These are phyloP conservation scores for Myzus persicae DNA, from an alignment of 1,140 invertebrate genomes.

Conservation along the genomic window DNA sequence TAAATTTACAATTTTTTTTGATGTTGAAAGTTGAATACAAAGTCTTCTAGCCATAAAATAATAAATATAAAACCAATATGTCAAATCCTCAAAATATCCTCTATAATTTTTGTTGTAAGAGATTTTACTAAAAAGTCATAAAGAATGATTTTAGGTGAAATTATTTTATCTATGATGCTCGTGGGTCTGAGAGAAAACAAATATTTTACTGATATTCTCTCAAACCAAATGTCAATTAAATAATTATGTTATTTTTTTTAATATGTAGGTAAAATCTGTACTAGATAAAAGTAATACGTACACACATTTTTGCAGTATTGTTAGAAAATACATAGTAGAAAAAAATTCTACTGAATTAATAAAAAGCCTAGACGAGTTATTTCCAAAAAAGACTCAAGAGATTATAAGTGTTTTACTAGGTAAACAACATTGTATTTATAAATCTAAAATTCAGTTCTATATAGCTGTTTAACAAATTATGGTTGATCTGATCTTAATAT, in stretches of 20 bases:
- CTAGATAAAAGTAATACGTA: not conserved
- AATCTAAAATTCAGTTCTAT: not conserved
- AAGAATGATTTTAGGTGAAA: too few relatives aligned
- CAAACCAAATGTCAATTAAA: not conserved
- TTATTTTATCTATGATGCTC: too few relatives aligned
- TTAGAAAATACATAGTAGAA: constrained; percentile 19
- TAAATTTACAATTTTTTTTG: too few relatives aligned
- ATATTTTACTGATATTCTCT: too few relatives aligned
- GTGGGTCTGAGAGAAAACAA: too few relatives aligned
- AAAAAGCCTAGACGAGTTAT: constrained; percentile 30
- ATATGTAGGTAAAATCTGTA: not conserved
- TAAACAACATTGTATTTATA: not conserved
- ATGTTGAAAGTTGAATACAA: too few relatives aligned
- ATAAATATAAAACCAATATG: too few relatives aligned
- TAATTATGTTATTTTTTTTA: not conserved
- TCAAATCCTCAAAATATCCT: too few relatives aligned
- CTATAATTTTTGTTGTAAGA: too few relatives aligned
- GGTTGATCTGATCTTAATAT: constrained; percentile 1
- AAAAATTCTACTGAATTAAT: constrained; percentile 35
- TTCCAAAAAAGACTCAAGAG: constrained; percentile 22
- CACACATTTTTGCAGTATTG: not conserved
- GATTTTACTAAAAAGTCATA: too few relatives aligned
- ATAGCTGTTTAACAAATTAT: not conserved
- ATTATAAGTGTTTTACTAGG: constrained; percentile 30
- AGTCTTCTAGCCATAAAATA: too few relatives aligned